These are phyloP conservation scores for Psittacula derbiana DNA, from an alignment of 2,797 vertebrate genomes.

Conservation along the genomic window DNA sequence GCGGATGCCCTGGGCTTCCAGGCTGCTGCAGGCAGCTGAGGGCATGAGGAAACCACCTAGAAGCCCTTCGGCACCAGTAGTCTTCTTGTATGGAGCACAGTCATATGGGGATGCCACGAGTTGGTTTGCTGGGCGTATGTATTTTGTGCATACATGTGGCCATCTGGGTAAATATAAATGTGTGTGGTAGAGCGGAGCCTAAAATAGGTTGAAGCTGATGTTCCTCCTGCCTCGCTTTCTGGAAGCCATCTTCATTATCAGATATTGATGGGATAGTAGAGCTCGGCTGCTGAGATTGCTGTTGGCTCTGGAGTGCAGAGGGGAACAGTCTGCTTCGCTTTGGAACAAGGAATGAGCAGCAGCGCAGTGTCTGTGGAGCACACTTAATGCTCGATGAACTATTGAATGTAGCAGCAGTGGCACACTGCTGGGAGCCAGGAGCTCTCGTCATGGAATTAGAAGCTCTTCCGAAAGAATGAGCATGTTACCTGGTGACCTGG, in stretches of 20 bases:
- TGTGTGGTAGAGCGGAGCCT: background rate
- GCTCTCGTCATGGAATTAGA: slow-evolving; percentile 46
- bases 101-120: background rate
- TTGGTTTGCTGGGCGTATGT: background rate
- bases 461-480: slow-evolving; percentile 24
- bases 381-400: slow-evolving; percentile 55
- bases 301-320: background rate
- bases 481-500: slow-evolving; percentile 2
- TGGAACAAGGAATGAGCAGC: background rate
- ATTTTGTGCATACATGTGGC: background rate
- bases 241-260: slow-evolving; percentile 40
- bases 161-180: slow-evolving; percentile 13
- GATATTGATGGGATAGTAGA: slow-evolving; percentile 11
- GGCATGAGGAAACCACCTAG: slow-evolving; percentile 25
- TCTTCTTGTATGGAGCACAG: rapidly evolving
- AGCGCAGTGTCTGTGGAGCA: background rate
- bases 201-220: slow-evolving; percentile 1
- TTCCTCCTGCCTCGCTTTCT: background rate
- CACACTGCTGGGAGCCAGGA: slow-evolving; percentile 44
- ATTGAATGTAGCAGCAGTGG: slow-evolving; percentile 53
- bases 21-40: background rate
- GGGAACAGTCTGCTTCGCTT: background rate
- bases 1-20: background rate
- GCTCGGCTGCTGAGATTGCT: background rate
- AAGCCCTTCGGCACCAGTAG: background rate